Evolutionary conservation across 2,888 invertebrate species (phyloP), one percentile per base, ranked within the genome.

Genomic region (Stratiomys singularior): DNA sequence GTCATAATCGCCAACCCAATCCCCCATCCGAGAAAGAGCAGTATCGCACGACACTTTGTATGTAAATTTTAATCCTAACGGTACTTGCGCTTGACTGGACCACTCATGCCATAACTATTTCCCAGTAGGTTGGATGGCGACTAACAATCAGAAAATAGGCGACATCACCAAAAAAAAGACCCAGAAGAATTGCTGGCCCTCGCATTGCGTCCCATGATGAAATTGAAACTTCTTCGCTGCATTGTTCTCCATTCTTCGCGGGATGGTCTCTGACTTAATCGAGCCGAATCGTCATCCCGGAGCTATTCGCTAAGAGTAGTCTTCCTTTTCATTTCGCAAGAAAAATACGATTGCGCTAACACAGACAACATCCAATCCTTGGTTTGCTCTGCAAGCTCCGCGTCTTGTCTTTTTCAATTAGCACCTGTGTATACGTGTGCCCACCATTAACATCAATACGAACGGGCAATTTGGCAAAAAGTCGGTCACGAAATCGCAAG

Each of bases 401-500:
- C 52, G 15, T 15, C 25, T 60, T 15, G 67, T 23, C 9, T 60
- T 74, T 46, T 74, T 74, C 74, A 74, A 74, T 74, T 74, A 74
- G 37, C 74, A 74, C 58, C 74, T 74, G 58, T 76, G 60, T 71
- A 69, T 77, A 44, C 77, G 77, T 77, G 77, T 37, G 69, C 71
- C 58, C 25, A 23, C 56, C 37, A 69, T 77, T 77, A 77, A 77
- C 77, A 77, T 67, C 67, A 63, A 77, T 69, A 67, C 69, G 77
- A 67, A 77, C 69, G 77, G 69, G 77, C 60, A 77, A 77, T 77
- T 81, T 80, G 76, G 78, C 77, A 60, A 64, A 83, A 85, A 85
- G 85, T 86, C 85, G 85, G 85, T 86, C 85, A 85, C 85, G 86
- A 85, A 86, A 85, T 85, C 86, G 86, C 86, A 85, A 85, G 85